Evolutionary conservation across 2,888 invertebrate species (phyloP), one percentile per base, ranked within the genome.

Genomic region (Caenorhabditis becei): DNA sequence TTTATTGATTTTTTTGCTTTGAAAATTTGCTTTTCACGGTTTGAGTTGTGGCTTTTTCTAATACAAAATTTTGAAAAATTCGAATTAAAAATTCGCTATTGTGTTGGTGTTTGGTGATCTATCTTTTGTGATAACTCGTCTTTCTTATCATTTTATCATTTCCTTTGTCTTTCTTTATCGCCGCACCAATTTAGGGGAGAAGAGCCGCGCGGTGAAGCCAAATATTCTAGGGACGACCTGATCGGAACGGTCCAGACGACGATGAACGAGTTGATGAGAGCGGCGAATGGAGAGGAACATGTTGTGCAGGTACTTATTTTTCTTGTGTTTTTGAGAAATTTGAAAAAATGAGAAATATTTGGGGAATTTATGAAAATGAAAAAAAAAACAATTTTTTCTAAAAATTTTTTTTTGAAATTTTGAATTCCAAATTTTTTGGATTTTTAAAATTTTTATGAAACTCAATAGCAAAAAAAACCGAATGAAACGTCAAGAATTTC

Each of bases 211-310:
- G 65, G 74, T 74, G 74, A 74, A 66, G 74, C 65, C 74, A 72
- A 69, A 77, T 65, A 62, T 84, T 87, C 77, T 47, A 87, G 92
- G n/a, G 91, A 92, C 89, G 92, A 93, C 72, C 91, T 92, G 69
- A 93, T 93, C 85, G 93, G 93, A 23, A 91, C 92, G 62, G 92
- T 92, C 82, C 91, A 89, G 65, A 92, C 92, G 3, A 93, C 92
- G 18, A 20, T 80, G 10, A 75, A 70, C 47, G 72, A 80, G 54
- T 5, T 80, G 59, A 20, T 72, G 5, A 23, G 54, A n/a, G 71
- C 41, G 8, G 63, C 59, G 11, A 37, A 51, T 20, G 66, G 59
- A 10, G 66, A 66, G 26, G 26, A 49, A 5, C 53, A 67, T 1
- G 59, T 53, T 28, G 35, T 82, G 93, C 49, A 91, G 80, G 63